Evolutionary conservation across 2,797 vertebrate genomes (phyloP), one percentile per base, ranked within the genome.

Genomic region (Notolepis coatsorum): DNA sequence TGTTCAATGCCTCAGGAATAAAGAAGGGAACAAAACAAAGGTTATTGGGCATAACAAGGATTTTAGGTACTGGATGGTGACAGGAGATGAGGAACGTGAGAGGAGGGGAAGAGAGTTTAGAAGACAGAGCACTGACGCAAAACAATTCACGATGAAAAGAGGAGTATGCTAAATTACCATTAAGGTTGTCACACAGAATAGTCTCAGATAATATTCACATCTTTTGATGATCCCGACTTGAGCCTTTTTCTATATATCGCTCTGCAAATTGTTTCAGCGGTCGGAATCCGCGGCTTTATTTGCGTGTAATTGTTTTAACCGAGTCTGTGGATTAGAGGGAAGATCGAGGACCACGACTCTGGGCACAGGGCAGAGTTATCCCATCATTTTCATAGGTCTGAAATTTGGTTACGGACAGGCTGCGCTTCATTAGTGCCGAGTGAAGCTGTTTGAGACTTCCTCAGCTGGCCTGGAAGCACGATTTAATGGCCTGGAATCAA

Each of bases 401-500:
- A 81, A 67, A 86, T 87, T 67, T 68, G 70, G 82, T 86, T 88
- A 81, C 68, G 74, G 71, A 71, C 77, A 54, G 71, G 51, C 63
- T 82, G 75, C 41, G 79, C 65, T 88, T 88, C 80, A 85, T 88
- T 87, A 85, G 70, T 65, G 31, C 61, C 66, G 65, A 75, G 81
- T 62, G 63, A 77, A 78, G 75, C 84, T 72, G 80, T 73, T n/a
- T 68, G 79, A 79, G 73, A 59, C 63, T 73, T 76, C 72, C 75
- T 80, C 77, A 78, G 79, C 66, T 74, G 82, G 79, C 79, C 70
- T 72, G 77, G 61, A 80, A 88, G 81, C 71, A 66, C 54, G 59
- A 57, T 70, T 70, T 85, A 82, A 88, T 86, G 78, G 70, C 68
- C 68, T 70, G 50, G 71, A 86, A 88, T 89, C 71, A 77, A 83